phyloP scores from a whole-genome alignment of 1,140 invertebrate species.

The Goniozus legneri region DNA sequence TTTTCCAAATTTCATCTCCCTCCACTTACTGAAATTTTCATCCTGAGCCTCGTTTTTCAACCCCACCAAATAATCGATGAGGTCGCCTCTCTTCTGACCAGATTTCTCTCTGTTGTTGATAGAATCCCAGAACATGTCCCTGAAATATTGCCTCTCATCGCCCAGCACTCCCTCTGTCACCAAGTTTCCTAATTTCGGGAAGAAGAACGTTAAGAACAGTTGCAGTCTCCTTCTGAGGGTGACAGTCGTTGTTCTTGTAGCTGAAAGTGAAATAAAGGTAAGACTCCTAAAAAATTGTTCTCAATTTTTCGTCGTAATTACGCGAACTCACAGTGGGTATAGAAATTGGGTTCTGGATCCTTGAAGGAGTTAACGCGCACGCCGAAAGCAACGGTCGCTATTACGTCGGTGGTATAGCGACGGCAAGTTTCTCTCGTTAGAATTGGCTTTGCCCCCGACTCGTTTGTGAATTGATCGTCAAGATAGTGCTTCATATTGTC shows the following conservation, averaged over 20 bases:
- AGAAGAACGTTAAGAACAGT: neutral
- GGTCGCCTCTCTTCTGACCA: conserved; percentile 24
- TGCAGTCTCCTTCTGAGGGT: neutral
- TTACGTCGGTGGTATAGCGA: conserved; percentile 54
- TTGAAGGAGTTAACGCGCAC: conserved; percentile 48
- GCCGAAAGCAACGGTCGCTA: conserved; percentile 55
- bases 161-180: neutral
- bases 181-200: neutral
- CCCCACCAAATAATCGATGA: conserved; percentile 25
- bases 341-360: conserved; percentile 39
- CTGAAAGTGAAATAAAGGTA: neutral
- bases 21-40: conserved; percentile 15
- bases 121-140: conserved; percentile 25
- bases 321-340: conserved; percentile 21
- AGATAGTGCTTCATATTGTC: conserved; percentile 29
- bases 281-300: neutral
- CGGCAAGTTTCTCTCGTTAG: conserved; percentile 36
- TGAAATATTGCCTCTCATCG: neutral
- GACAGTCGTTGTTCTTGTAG: neutral
- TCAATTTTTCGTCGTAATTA: neutral
- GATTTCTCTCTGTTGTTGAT: conserved; percentile 22
- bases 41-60: conserved; percentile 26
- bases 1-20: neutral
- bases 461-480: conserved; percentile 4
- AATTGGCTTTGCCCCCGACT: conserved; percentile 4